Conservation (phyloP, 2,113 vertebrate species). For the Myrmophylax atrothorax region DNA sequence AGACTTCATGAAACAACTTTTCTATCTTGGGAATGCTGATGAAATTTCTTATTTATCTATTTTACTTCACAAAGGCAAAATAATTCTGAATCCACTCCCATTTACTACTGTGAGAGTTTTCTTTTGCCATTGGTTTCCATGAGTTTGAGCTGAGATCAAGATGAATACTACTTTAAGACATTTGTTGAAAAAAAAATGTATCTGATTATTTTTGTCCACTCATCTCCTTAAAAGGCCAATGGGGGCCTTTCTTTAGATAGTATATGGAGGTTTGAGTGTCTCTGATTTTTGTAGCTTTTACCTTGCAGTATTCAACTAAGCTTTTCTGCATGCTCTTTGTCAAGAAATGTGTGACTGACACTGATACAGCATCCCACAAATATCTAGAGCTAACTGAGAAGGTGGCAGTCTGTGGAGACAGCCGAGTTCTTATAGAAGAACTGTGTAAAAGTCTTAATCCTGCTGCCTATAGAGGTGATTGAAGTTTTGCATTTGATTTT, state of each 20-base stretch:
- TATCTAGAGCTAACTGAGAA: not conserved
- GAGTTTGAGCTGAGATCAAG: not conserved
- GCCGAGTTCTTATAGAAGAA: conserved; percentile 1
- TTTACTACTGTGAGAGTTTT: not conserved
- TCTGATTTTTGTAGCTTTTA: not conserved
- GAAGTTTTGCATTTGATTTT: conserved; percentile 14
- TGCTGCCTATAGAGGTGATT: not conserved
- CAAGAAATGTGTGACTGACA: not conserved
- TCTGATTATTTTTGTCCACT: not conserved
- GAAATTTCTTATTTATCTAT: not conserved
- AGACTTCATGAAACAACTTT: not conserved
- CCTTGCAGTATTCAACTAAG: not conserved
- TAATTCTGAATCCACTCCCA: not conserved
- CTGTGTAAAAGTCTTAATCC: conserved; percentile 30
- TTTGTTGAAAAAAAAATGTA: not conserved
- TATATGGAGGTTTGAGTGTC: not conserved
- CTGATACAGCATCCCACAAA: not conserved
- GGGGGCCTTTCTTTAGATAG: not conserved
- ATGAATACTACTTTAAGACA: not conserved
- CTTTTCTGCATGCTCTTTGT: not conserved
- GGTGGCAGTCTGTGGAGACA: not conserved
- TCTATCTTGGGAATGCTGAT: not conserved
- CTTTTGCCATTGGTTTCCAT: not conserved
- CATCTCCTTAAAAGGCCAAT: not conserved
- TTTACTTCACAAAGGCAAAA: not conserved